Percentiles rank a stretch among this genome's conserved stretches.
Conservation (phyloP, 2,113 vertebrate genomes). For the Larimichthys polyactis region DNA sequence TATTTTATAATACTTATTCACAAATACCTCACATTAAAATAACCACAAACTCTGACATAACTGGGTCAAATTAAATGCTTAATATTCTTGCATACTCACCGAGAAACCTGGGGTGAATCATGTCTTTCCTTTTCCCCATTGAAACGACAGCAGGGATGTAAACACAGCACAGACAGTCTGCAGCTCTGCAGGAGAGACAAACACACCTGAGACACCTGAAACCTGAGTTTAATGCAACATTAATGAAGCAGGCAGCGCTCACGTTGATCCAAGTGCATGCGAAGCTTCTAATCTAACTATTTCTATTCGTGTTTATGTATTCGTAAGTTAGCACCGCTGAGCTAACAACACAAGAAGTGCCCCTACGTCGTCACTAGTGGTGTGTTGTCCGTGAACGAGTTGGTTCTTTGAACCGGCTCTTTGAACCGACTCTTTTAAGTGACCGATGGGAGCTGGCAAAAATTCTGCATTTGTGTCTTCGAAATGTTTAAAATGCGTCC, state of each 20-base stretch:
- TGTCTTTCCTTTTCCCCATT: conserved; percentile 88
- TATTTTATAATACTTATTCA: no score
- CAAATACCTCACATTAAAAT: no score
- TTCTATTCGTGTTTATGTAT: not conserved
- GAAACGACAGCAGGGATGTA: conserved; percentile 8
- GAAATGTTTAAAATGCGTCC: no score
- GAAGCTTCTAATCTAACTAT: no score
- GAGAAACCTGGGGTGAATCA: conserved; percentile 83
- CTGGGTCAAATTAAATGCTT: not conserved
- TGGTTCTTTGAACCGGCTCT: no score
- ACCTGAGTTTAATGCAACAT: not conserved
- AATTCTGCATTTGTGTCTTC: no score
- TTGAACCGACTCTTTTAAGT: no score
- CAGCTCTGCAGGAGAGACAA: not conserved
- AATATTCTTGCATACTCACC: conserved; percentile 65
- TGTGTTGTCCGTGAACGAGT: no score
- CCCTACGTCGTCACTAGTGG: no score
- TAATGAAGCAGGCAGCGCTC: not conserved
- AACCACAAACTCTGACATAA: no score
- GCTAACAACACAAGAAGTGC: conserved; percentile 49
- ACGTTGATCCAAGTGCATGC: not conserved
- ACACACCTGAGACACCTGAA: not conserved
- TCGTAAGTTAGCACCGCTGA: not conserved
- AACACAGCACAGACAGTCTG: not conserved
- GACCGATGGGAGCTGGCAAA: no score